Evolutionary conservation across 2,797 vertebrate genomes (phyloP), one percentile per base, ranked within the genome.

Genomic region (Pantherophis alleghaniensis): DNA sequence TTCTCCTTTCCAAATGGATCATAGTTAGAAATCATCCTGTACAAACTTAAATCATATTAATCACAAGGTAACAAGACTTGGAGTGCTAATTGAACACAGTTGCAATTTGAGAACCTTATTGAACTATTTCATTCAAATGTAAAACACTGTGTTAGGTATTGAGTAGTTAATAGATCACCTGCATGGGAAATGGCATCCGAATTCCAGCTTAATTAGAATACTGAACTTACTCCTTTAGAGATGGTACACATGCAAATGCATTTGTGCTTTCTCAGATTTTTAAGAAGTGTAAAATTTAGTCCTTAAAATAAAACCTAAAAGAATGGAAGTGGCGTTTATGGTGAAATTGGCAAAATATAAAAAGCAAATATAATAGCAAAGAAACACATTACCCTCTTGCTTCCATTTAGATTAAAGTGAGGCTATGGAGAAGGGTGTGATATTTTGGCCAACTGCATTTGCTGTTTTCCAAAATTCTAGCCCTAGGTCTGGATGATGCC

Each of bases 1-100:
- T 87, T 66, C 12, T 74, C 59, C 59, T 60, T 66, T 90, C 32
- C 92, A 93, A 32, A 94, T 37, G 42, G 86, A 93, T 83, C 91
- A 26, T 88, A 83, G 55, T 56, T 47, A 0, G 59, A 28, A 0
- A 57, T 92, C 61, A n/a, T 88, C 93, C 74, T 32, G 88, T 93
- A 63, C 20, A 87, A 47, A 91, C 86, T 93, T 92, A 20, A 26
- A 22, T 69, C 56, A 89, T 93, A n/a, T 86, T 42, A 69, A 92
- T 92, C 28, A 24, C 59, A 74, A 89, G 26, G 51, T n/a, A 91
- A 69, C 12, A 26, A 86, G 57, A 56, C 51, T 83, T 88, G 91
- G 90, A 91, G 86, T 89, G 87, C 56, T 93, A 60, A 79, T 53
- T 60, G 28, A 37, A 69, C 55, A 55, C 91, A 74, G 86, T 37